Evolutionary conservation across 2,113 vertebrate genomes (phyloP).

Genomic region (Condylura cristata): DNA sequence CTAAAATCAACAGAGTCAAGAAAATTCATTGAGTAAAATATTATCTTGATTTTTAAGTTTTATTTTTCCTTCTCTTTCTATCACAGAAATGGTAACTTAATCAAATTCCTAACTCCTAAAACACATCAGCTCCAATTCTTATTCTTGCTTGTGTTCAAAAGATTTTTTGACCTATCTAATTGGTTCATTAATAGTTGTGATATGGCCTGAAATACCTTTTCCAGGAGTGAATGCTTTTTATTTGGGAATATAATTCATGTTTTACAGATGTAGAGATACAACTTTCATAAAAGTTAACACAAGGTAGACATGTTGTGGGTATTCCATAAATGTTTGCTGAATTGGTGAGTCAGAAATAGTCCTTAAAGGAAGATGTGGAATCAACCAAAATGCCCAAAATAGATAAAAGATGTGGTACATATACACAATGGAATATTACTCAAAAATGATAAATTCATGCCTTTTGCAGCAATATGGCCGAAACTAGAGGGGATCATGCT

Average conservation of each 20-base stretch:
- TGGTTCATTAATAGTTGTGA: neutral
- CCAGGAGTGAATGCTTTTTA: neutral
- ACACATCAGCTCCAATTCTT: neutral
- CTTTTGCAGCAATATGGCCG: too few species aligned
- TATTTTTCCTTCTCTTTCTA: neutral
- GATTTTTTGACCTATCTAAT: neutral
- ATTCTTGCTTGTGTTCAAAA: neutral
- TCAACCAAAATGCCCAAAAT: too few species aligned
- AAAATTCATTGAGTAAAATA: neutral
- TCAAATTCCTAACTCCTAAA: neutral
- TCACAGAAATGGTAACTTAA: neutral
- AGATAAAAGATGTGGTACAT: too few species aligned
- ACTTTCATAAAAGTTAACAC: neutral
- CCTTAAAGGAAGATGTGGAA: too few species aligned
- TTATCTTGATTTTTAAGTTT: neutral
- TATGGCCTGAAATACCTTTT: neutral
- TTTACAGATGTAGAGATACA: neutral
- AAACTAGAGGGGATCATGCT: too few species aligned
- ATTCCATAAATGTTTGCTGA: neutral
- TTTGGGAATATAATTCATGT: neutral
- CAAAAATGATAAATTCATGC: too few species aligned
- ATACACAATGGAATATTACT: too few species aligned
- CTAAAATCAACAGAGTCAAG: neutral
- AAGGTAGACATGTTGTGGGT: neutral
- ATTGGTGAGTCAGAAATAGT: neutral